These are phyloP conservation scores for Piaya cayana DNA, from an alignment of 2,113 vertebrate species.

Conservation along the genomic window DNA sequence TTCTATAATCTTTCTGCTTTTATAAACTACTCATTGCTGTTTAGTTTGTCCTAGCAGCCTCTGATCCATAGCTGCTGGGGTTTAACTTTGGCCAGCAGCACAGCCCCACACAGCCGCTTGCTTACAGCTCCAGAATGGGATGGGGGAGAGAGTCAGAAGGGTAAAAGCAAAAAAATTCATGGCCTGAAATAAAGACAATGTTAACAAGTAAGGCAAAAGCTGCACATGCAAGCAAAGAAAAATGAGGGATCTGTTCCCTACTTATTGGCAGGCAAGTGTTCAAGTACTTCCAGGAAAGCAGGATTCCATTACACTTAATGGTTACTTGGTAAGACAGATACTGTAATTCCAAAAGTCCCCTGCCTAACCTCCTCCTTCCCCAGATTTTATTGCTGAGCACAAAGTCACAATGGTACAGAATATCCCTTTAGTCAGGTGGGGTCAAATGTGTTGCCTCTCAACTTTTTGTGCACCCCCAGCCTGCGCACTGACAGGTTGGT, in stretches of 20 bases:
- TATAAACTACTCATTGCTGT: not conserved
- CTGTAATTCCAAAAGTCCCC: not conserved
- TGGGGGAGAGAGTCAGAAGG: not conserved
- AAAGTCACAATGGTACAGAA: accelerated
- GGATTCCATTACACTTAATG: accelerated
- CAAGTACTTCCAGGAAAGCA: not conserved
- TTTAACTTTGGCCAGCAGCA: not conserved
- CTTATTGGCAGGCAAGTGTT: accelerated
- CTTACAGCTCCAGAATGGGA: not conserved
- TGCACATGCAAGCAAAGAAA: not conserved
- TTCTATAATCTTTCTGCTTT: not conserved
- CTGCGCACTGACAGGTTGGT: accelerated
- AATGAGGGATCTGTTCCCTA: not conserved
- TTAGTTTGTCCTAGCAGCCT: not conserved
- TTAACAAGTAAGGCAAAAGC: not conserved
- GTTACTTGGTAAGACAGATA: not conserved
- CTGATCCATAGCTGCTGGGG: not conserved
- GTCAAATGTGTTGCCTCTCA: not conserved
- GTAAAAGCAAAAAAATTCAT: not conserved
- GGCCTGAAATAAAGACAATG: not conserved
- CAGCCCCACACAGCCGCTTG: not conserved
- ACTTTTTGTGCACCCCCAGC: not conserved
- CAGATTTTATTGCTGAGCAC: not conserved
- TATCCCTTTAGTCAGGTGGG: not conserved
- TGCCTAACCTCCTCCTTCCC: not conserved